Conservation (phyloP, 2,888 invertebrate species). For the Drosophila setosimentum region DNA sequence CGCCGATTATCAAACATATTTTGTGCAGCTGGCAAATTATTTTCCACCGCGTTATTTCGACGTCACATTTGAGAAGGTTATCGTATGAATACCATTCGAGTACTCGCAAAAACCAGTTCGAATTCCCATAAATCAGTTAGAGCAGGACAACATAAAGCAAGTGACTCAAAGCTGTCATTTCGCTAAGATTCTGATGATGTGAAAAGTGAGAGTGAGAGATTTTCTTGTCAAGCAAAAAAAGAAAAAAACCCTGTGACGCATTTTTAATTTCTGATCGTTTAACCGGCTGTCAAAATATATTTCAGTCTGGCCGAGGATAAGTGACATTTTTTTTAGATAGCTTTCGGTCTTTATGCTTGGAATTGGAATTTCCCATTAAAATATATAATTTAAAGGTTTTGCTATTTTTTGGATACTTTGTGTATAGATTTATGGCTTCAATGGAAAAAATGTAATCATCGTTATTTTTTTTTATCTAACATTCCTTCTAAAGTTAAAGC, state of each 20-base stretch:
- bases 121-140: slow-evolving; percentile 28
- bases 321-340: slow-evolving; percentile 2
- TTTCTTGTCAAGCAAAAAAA: slow-evolving; percentile 54
- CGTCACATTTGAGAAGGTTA: slow-evolving; percentile 38
- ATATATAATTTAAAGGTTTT: not conserved
- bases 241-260: slow-evolving; percentile 11
- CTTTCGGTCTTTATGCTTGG: not conserved
- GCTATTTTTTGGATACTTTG: not conserved
- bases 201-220: slow-evolving; percentile 73
- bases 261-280: slow-evolving; percentile 35
- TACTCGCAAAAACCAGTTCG: slow-evolving; percentile 12
- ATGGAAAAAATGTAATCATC: not conserved
- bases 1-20: slow-evolving; percentile 24
- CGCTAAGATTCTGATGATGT: slow-evolving; percentile 40
- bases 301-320: slow-evolving; percentile 5
- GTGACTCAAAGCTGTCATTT: slow-evolving; percentile 50
- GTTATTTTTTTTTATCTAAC: not conserved
- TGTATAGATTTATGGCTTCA: not conserved
- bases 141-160: slow-evolving; percentile 12
- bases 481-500: not conserved
- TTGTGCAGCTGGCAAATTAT: slow-evolving; percentile 18
- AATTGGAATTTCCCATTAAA: not conserved
- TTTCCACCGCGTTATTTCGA: slow-evolving; percentile 11
- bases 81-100: slow-evolving; percentile 22
- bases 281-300: slow-evolving; percentile 2